phyloP scores from a whole-genome alignment of 2,888 invertebrate species.

The Chironomus riparius region DNA sequence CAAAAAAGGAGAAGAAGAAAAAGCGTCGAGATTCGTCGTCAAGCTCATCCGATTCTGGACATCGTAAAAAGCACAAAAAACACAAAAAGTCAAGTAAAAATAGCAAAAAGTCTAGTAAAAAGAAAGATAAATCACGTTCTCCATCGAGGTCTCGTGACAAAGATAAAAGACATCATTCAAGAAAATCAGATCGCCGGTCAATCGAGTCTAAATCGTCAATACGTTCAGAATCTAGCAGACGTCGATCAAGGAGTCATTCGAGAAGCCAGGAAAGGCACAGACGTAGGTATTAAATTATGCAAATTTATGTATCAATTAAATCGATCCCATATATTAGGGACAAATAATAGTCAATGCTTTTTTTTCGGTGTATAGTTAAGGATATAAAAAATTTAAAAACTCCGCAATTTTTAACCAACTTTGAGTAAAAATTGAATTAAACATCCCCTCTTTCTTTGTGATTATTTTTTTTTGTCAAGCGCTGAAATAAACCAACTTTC shows the following conservation, averaged over 20 bases:
- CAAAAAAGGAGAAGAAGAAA: not conserved
- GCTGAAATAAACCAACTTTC: too few relatives aligned
- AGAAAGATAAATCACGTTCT: not conserved
- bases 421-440: too few relatives aligned
- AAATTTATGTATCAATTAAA: not conserved
- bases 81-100: conserved; percentile 18
- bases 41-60: not conserved
- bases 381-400: too few relatives aligned
- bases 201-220: conserved; percentile 7
- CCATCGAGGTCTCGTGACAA: not conserved
- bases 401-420: too few relatives aligned
- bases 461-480: too few relatives aligned
- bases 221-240: not conserved
- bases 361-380: too few relatives aligned
- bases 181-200: conserved; percentile 14
- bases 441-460: too few relatives aligned
- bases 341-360: too few relatives aligned
- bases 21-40: not conserved
- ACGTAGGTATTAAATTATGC: conserved; percentile 10
- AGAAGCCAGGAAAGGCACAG: not conserved
- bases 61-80: conserved; percentile 17
- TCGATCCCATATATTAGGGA: too few relatives aligned
- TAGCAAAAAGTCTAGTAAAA: conserved; percentile 11
- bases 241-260: not conserved
- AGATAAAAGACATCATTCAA: not conserved